Percentiles rank a stretch among this genome's conserved stretches.
Conservation (phyloP, 1,140 invertebrate species). For the Ceratitis capitata region DNA sequence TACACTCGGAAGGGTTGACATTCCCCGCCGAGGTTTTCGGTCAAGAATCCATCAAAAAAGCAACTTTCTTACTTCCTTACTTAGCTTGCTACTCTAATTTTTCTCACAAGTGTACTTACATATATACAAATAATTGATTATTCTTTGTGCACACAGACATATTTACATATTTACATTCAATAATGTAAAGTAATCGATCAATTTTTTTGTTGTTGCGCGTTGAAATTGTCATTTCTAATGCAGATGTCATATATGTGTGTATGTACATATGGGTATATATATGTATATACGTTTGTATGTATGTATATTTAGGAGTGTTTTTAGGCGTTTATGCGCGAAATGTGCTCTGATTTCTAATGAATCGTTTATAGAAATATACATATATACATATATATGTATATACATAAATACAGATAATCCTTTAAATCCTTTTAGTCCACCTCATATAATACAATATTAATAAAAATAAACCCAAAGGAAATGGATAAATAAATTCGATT, state of each 20-base stretch:
- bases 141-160: too few relatives aligned
- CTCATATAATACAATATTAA: neutral
- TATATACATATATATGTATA: too few relatives aligned
- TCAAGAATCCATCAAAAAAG: too few relatives aligned
- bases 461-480: neutral
- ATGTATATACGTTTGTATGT: too few relatives aligned
- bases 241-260: neutral
- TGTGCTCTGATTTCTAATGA: constrained; percentile 24
- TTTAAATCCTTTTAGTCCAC: too few relatives aligned
- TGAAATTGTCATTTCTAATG: neutral
- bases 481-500: neutral
- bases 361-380: neutral
- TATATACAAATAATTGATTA: too few relatives aligned
- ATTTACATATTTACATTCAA: neutral
- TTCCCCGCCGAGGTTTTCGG: too few relatives aligned
- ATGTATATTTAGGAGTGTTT: too few relatives aligned
- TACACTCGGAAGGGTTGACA: too few relatives aligned
- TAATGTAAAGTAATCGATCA: neutral
- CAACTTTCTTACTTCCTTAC: too few relatives aligned
- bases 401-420: too few relatives aligned
- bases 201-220: neutral
- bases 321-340: neutral
- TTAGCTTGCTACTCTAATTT: too few relatives aligned
- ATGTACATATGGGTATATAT: neutral
- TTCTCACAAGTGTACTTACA: neutral